phyloP scores from a whole-genome alignment of 1,140 invertebrate genomes.

The Saccostrea echinata region DNA sequence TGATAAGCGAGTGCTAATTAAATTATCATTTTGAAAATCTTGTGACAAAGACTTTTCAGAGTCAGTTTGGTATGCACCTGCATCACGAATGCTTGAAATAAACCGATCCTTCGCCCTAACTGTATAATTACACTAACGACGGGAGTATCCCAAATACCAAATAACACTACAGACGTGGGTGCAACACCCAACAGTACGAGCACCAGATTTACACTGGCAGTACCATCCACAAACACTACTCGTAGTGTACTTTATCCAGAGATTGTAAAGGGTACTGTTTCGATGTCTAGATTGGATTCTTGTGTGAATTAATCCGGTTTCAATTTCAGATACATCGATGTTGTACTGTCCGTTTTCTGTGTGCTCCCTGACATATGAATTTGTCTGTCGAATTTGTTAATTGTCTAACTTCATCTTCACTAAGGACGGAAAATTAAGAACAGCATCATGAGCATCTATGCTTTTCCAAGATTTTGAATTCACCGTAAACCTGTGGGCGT shows the following conservation, averaged over 20 bases:
- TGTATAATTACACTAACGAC: too few species aligned
- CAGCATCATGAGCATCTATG: background rate
- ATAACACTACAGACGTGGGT: too few species aligned
- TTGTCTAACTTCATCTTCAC: background rate
- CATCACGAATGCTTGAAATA: too few species aligned
- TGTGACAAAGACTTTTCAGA: too few species aligned
- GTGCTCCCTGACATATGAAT: background rate
- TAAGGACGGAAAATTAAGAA: background rate
- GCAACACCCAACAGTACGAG: slow-evolving; percentile 13
- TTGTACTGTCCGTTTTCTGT: background rate
- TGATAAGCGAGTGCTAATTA: too few species aligned
- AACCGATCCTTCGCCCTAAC: too few species aligned
- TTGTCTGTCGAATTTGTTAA: background rate
- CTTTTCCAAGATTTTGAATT: background rate
- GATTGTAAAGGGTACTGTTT: background rate
- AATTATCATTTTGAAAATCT: too few species aligned
- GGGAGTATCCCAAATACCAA: too few species aligned
- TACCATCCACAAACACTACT: background rate
- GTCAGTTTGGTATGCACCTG: too few species aligned
- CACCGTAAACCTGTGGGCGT: background rate
- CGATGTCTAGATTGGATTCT: background rate
- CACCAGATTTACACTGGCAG: background rate
- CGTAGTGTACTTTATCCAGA: background rate
- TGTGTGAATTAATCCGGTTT: background rate
- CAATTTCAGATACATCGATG: background rate